phyloP scores from a whole-genome alignment of 2,888 invertebrate genomes.

The Polietes domitor region DNA sequence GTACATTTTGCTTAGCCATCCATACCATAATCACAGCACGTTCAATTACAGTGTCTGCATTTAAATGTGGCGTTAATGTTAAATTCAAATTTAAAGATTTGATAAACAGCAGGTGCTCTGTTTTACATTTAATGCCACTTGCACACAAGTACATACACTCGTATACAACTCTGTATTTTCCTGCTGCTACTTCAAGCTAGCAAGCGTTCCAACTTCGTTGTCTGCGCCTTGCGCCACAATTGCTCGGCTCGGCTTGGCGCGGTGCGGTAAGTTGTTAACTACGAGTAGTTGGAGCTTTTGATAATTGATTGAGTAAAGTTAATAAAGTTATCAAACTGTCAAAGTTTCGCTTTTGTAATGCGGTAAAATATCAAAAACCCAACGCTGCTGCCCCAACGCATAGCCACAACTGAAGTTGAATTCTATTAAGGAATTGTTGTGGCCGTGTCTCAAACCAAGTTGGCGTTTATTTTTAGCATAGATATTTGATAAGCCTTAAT shows the following conservation, averaged over 20 bases:
- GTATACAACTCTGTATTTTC: background rate
- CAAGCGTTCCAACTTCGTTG: background rate
- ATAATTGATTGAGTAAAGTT: conserved; percentile 67
- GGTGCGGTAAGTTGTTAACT: background rate
- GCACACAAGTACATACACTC: background rate
- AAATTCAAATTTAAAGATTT: conserved; percentile 50
- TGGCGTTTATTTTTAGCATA: background rate
- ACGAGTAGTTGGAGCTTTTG: conserved; percentile 26
- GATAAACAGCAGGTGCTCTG: conserved; percentile 67
- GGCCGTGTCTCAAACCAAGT: background rate
- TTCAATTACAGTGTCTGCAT: conserved; percentile 79
- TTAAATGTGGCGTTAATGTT: conserved; percentile 73
- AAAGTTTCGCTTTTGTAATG: conserved; percentile 54
- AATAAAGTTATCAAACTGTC: conserved; percentile 67
- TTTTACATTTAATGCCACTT: conserved; percentile 42
- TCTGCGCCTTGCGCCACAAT: background rate
- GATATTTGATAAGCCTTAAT: conserved; percentile 36
- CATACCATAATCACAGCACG: conserved; percentile 68
- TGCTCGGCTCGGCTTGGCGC: background rate
- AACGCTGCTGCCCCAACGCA: background rate
- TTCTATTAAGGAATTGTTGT: background rate
- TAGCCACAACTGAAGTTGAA: background rate
- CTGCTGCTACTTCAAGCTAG: no score
- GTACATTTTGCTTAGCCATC: conserved; percentile 21
- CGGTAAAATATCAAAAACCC: conserved; percentile 59